These are phyloP conservation scores for Agrochola macilenta DNA, from an alignment of 2,888 invertebrate genomes.

Conservation along the genomic window DNA sequence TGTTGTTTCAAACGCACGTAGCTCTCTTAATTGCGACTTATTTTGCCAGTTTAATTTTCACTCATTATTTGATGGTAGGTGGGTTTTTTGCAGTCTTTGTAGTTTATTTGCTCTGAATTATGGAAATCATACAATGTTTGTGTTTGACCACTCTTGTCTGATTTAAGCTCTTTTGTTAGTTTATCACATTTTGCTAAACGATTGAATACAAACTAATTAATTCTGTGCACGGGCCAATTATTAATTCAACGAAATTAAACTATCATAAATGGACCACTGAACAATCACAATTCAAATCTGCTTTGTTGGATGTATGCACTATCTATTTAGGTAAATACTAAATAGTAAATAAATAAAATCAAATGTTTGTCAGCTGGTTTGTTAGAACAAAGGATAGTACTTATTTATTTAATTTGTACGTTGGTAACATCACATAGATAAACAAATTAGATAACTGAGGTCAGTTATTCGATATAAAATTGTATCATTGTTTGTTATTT, in stretches of 20 bases:
- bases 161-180: not conserved
- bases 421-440: not conserved
- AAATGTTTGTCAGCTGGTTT: constrained; percentile 7
- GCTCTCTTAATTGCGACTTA: constrained; percentile 68
- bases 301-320: constrained; percentile 6
- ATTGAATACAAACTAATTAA: constrained; percentile 18
- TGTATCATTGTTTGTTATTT: constrained; percentile 3
- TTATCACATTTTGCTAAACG: not conserved
- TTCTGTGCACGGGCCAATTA: constrained; percentile 14
- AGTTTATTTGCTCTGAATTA: not conserved
- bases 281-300: constrained; percentile 9
- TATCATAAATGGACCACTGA: constrained; percentile 21
- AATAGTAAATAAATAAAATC: constrained; percentile 10
- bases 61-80: constrained; percentile 21
- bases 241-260: constrained; percentile 24
- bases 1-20: constrained; percentile 68
- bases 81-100: not conserved
- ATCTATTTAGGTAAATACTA: not conserved
- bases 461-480: not conserved
- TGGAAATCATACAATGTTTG: not conserved
- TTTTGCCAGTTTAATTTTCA: constrained; percentile 45
- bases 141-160: not conserved
- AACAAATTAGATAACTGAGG: not conserved
- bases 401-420: constrained; percentile 1
- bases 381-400: not conserved